phyloP scores from a whole-genome alignment of 2,113 vertebrate genomes.

The Clarias gariepinus region DNA sequence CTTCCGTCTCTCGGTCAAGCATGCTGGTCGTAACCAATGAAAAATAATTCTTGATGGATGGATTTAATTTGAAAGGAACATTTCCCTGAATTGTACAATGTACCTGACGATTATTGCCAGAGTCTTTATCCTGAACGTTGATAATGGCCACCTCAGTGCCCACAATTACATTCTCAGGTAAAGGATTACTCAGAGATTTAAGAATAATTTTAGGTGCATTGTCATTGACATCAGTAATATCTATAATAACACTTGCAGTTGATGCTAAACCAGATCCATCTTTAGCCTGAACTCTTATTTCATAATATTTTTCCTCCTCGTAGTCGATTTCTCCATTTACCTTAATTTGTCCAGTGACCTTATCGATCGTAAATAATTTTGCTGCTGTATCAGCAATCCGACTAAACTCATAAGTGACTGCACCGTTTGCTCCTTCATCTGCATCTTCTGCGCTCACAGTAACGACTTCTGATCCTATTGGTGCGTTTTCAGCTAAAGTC shows the following conservation, averaged over 20 bases:
- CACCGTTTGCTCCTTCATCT: slow-evolving; percentile 48
- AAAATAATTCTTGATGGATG: slow-evolving; percentile 67
- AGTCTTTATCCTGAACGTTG: slow-evolving; percentile 68
- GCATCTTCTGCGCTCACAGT: slow-evolving; percentile 67
- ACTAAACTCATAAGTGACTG: slow-evolving; percentile 38
- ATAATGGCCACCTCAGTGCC: slow-evolving; percentile 70
- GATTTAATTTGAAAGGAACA: slow-evolving; percentile 66
- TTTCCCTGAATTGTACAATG: slow-evolving; percentile 58
- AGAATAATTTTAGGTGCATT: slow-evolving; percentile 67
- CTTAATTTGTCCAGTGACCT: slow-evolving; percentile 65
- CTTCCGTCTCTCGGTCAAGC: background rate
- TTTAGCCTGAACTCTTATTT: slow-evolving; percentile 66
- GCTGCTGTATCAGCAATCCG: slow-evolving; percentile 7
- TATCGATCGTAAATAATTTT: slow-evolving; percentile 33
- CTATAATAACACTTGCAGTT: slow-evolving; percentile 62
- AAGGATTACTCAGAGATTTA: slow-evolving; percentile 60
- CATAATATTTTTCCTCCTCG: slow-evolving; percentile 61
- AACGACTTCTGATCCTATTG: slow-evolving; percentile 49
- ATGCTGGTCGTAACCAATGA: slow-evolving; percentile 44
- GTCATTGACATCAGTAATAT: slow-evolving; percentile 72
- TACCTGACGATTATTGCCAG: slow-evolving; percentile 61
- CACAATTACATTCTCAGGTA: slow-evolving; percentile 60
- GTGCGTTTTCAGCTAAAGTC: slow-evolving; percentile 46
- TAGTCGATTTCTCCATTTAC: slow-evolving; percentile 64
- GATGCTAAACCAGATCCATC: slow-evolving; percentile 62